Conservation (phyloP, 2,113 vertebrate genomes). For the Oreochromis spilurus region DNA sequence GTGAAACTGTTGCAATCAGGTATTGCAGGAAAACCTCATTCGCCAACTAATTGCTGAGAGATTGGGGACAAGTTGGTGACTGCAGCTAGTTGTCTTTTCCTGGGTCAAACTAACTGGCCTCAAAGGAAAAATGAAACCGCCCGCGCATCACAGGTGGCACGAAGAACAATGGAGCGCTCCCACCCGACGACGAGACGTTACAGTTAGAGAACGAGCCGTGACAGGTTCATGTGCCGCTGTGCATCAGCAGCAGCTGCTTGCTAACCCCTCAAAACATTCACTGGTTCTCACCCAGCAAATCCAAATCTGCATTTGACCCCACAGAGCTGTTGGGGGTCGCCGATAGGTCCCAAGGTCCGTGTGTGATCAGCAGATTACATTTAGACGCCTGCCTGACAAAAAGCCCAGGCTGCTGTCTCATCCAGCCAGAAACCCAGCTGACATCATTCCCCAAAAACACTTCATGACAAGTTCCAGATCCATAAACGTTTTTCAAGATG, state of each 20-base stretch:
- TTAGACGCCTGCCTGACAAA: background rate
- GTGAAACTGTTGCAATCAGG: fast-evolving
- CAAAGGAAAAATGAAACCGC: fast-evolving
- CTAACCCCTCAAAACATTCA: background rate
- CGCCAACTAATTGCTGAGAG: background rate
- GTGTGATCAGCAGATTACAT: background rate
- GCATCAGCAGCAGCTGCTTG: background rate
- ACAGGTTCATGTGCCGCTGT: background rate
- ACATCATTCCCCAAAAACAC: background rate
- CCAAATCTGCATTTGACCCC: background rate
- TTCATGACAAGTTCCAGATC: background rate
- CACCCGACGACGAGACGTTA: background rate
- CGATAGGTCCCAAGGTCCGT: background rate
- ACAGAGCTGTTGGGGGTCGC: background rate
- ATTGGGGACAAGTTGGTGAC: background rate
- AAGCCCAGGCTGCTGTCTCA: background rate
- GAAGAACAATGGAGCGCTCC: background rate
- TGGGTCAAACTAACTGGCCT: background rate
- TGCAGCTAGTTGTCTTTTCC: background rate
- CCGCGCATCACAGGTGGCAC: background rate
- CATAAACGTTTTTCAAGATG: background rate
- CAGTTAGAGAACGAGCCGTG: background rate
- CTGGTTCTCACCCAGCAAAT: background rate
- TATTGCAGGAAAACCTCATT: background rate
- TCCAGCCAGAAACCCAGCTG: background rate